Conservation (phyloP, 1,140 invertebrate genomes). For the Temnothorax longispinosus region DNA sequence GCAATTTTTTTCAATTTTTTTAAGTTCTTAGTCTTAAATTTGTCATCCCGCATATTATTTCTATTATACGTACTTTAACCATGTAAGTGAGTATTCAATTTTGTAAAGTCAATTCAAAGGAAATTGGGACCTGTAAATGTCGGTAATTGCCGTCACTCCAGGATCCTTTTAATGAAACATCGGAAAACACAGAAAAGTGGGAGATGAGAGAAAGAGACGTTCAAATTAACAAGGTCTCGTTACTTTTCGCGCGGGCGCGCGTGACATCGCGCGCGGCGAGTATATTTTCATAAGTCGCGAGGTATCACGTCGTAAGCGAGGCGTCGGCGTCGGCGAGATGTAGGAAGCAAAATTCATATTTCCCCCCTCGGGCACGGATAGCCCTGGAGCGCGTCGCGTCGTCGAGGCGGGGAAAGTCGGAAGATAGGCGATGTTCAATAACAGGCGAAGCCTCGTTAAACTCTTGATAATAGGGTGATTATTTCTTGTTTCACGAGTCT, state of each 20-base stretch:
- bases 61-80: too few relatives aligned
- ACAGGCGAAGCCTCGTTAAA: conserved; percentile 77
- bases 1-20: too few relatives aligned
- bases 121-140: too few relatives aligned
- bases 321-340: not conserved
- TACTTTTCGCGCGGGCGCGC: not conserved
- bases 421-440: conserved; percentile 72
- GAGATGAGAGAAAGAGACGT: conserved; percentile 1
- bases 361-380: not conserved
- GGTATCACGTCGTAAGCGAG: conserved; percentile 8
- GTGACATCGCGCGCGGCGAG: not conserved
- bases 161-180: not conserved
- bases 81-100: too few relatives aligned
- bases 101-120: too few relatives aligned
- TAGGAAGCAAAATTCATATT: conserved; percentile 38
- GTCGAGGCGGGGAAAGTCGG: not conserved
- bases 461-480: conserved; percentile 79
- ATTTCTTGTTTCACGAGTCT: conserved; percentile 71
- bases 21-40: too few relatives aligned
- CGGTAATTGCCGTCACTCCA: too few relatives aligned
- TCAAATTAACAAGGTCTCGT: conserved; percentile 16
- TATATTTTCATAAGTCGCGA: conserved; percentile 20
- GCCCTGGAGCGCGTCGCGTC: not conserved
- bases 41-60: too few relatives aligned
- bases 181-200: not conserved